phyloP scores from a whole-genome alignment of 2,888 invertebrate species.

The Eilema griseolum region DNA sequence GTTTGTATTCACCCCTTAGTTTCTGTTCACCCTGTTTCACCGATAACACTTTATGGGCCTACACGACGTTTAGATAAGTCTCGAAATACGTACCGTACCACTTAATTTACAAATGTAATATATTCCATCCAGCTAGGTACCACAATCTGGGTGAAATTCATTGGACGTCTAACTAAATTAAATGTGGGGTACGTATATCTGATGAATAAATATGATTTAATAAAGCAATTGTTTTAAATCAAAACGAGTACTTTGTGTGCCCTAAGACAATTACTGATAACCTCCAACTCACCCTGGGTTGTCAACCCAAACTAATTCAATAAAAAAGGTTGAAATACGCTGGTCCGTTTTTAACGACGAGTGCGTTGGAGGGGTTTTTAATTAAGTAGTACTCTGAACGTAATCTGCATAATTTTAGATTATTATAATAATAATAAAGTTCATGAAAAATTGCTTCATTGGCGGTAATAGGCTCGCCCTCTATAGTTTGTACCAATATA shows the following conservation, averaged over 20 bases:
- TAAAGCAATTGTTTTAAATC: background rate
- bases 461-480: no score
- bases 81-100: background rate
- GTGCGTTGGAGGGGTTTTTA: background rate
- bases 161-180: background rate
- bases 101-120: background rate
- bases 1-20: background rate
- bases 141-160: background rate
- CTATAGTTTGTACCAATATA: no score
- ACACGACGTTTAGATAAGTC: slow-evolving; percentile 1
- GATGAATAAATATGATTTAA: background rate
- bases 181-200: background rate
- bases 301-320: background rate
- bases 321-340: background rate
- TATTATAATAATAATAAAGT: background rate
- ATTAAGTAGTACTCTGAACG: background rate
- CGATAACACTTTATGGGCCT: background rate
- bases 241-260: background rate
- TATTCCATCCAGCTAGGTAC: background rate
- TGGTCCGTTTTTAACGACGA: background rate
- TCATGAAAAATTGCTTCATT: background rate
- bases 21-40: background rate
- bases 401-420: background rate
- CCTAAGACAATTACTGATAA: slow-evolving; percentile 1
- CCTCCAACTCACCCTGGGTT: background rate